Evolutionary conservation across 2,113 vertebrate genomes (phyloP).

Genomic region (Pluvialis apricaria): DNA sequence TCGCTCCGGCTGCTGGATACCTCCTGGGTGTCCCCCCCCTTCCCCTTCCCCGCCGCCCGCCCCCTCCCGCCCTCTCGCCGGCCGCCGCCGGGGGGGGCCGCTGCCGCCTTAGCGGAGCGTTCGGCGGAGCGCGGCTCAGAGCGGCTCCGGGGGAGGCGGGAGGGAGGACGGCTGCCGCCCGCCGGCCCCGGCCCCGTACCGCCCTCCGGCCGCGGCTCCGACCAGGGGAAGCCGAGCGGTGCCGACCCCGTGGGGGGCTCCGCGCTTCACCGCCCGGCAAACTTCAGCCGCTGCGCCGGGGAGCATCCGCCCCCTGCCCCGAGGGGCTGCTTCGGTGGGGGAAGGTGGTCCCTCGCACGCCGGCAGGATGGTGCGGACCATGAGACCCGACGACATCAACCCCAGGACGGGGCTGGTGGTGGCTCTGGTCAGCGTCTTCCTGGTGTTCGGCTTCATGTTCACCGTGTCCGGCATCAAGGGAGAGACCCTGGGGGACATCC

Average conservation of each 20-base stretch:
- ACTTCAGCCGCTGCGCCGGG: neutral
- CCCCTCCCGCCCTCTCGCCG: neutral
- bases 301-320: neutral
- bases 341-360: neutral
- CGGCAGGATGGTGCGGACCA: conserved; percentile 59
- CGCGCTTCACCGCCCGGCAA: neutral
- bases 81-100: neutral
- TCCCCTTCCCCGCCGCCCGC: neutral
- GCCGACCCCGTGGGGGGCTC: neutral
- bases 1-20: neutral
- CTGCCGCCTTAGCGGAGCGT: neutral
- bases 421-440: conserved; percentile 82
- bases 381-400: conserved; percentile 83
- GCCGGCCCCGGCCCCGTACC: neutral
- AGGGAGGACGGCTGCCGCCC: neutral
- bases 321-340: neutral
- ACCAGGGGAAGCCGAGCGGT: neutral
- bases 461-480: conserved; percentile 85
- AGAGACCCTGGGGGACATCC: conserved; percentile 81
- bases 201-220: neutral
- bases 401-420: conserved; percentile 84
- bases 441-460: conserved; percentile 88
- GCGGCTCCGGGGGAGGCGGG: neutral
- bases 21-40: neutral
- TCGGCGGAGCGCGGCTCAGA: neutral